Evolutionary conservation across 2,113 vertebrate species (phyloP).

Genomic region (Centropristis striata): DNA sequence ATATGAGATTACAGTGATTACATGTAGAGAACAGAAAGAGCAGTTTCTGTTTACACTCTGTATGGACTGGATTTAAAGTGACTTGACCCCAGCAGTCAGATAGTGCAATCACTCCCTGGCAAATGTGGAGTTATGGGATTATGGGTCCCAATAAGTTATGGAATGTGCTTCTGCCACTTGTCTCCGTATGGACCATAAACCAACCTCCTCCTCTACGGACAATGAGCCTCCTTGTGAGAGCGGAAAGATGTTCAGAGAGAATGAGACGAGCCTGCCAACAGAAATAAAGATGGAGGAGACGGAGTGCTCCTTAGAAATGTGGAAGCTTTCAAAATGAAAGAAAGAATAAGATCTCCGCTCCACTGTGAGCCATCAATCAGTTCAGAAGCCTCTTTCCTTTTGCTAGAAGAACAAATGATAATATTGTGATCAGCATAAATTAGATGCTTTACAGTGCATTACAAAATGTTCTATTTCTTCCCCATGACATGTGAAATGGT

Average conservation of each 20-base stretch:
- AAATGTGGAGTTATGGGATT: conserved; percentile 65
- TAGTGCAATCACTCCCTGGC: conserved; percentile 38
- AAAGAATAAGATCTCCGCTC: conserved; percentile 59
- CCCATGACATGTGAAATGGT: not conserved
- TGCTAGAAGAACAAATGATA: conserved; percentile 55
- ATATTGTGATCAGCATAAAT: conserved; percentile 66
- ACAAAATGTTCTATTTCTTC: conserved; percentile 10
- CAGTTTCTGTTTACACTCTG: conserved; percentile 52
- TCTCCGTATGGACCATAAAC: conserved; percentile 69
- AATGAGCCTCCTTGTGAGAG: conserved; percentile 74
- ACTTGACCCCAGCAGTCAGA: conserved; percentile 56
- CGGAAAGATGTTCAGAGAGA: conserved; percentile 68
- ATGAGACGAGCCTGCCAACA: conserved; percentile 65
- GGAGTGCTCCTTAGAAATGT: conserved; percentile 50
- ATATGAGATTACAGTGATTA: conserved; percentile 35
- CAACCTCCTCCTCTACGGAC: conserved; percentile 58
- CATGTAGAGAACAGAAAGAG: conserved; percentile 16
- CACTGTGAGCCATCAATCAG: conserved; percentile 66
- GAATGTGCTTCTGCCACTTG: conserved; percentile 78
- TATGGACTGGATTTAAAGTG: conserved; percentile 37
- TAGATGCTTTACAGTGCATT: conserved; percentile 12
- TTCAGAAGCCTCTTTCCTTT: conserved; percentile 23
- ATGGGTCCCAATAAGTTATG: conserved; percentile 59
- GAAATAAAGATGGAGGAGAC: conserved; percentile 70
- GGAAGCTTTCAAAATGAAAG: conserved; percentile 66